Conservation (phyloP, 2,888 invertebrate genomes). For the Odontomyia ornata region DNA sequence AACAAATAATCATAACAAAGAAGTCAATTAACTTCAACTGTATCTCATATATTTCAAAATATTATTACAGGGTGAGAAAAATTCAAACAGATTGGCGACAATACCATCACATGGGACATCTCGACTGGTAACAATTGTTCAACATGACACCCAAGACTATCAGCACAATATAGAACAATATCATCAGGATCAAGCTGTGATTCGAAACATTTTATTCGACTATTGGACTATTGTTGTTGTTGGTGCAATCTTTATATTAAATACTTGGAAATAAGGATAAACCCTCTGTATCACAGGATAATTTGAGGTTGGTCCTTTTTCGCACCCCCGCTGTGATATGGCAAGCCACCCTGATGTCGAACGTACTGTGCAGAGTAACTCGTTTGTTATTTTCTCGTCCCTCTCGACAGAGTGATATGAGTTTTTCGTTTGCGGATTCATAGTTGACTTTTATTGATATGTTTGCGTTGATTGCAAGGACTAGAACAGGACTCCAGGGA, state of each 20-base stretch:
- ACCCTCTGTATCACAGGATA: slow-evolving; percentile 5
- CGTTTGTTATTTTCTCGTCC: slow-evolving; percentile 39
- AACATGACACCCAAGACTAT: slow-evolving; percentile 13
- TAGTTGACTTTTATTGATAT: slow-evolving; percentile 43
- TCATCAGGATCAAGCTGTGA: slow-evolving; percentile 41
- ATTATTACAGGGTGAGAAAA: slow-evolving; percentile 36
- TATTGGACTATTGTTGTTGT: slow-evolving; percentile 23
- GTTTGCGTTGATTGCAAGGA: slow-evolving; percentile 45
- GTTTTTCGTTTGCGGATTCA: slow-evolving; percentile 41
- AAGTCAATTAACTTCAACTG: slow-evolving; percentile 32
- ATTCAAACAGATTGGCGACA: slow-evolving; percentile 32
- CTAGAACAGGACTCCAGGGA: slow-evolving; percentile 29
- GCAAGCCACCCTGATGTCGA: slow-evolving; percentile 37
- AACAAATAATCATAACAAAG: slow-evolving; percentile 38
- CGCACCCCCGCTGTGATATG: slow-evolving; percentile 40
- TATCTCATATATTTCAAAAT: slow-evolving; percentile 12
- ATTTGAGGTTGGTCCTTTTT: slow-evolving; percentile 41
- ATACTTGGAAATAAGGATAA: slow-evolving; percentile 21
- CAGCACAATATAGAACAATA: slow-evolving; percentile 35
- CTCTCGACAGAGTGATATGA: background rate
- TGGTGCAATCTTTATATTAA: background rate
- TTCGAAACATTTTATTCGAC: slow-evolving; percentile 37
- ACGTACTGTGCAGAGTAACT: slow-evolving; percentile 26
- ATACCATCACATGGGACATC: slow-evolving; percentile 27
- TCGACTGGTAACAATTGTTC: slow-evolving; percentile 12